phyloP scores from a whole-genome alignment of 2,888 invertebrate genomes.

The Abrostola tripartita region DNA sequence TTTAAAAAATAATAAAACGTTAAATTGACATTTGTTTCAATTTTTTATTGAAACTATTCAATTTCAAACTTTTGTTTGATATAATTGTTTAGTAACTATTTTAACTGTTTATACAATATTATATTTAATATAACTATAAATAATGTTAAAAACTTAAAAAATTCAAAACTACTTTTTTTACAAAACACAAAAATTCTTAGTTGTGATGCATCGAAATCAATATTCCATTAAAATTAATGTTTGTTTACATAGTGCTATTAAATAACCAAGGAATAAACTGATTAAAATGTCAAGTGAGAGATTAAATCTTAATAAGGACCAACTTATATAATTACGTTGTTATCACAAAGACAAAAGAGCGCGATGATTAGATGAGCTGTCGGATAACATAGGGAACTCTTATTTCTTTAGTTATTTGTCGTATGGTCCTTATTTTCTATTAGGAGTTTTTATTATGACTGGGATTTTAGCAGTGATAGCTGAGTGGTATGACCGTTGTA shows the following conservation, averaged over 20 bases:
- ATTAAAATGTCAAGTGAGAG: constrained; percentile 34
- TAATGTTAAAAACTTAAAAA: no score
- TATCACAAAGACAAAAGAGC: constrained; percentile 31
- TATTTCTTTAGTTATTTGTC: neutral
- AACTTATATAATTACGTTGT: constrained; percentile 33
- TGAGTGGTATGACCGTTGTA: no score
- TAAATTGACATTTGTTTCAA: no score
- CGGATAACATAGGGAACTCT: constrained; percentile 11
- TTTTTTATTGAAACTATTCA: no score
- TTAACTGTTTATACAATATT: no score
- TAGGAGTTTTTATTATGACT: no score
- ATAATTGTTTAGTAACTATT: no score
- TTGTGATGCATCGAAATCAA: neutral
- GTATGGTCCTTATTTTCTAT: neutral
- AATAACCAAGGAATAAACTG: constrained; percentile 1
- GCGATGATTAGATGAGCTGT: constrained; percentile 24
- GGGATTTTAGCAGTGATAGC: no score
- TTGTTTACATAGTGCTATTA: neutral
- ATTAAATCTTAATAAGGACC: constrained; percentile 18
- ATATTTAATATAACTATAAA: no score
- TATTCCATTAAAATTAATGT: neutral
- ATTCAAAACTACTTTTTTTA: no score
- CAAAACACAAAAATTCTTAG: no score
- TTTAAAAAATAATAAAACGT: neutral
- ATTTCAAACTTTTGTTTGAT: no score